Evolutionary conservation across 64 coral and sea anemone species (phyloP).

Genomic region (Dendrophyllia cribrosa): DNA sequence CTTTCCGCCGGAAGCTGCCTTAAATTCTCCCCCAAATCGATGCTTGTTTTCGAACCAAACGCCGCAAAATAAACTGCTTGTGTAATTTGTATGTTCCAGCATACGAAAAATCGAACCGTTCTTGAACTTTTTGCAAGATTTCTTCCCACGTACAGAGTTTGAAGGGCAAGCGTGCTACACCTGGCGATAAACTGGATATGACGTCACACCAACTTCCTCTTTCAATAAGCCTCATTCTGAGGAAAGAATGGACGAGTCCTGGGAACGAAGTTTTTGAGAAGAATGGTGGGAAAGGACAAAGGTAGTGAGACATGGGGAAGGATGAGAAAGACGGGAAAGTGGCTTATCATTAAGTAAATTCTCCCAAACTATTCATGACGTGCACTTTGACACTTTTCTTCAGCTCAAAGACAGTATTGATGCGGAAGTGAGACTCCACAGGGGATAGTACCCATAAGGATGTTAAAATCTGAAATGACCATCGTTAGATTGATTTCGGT

Average conservation of each 20-base stretch:
- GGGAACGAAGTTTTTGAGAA: background rate
- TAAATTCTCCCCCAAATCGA: constrained; percentile 16
- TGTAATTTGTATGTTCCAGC: background rate
- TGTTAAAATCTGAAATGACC: no score
- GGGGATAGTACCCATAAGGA: no score
- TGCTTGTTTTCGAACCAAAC: constrained; percentile 5
- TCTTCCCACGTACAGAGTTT: constrained; percentile 32
- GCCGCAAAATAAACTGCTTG: background rate
- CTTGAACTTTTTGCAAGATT: constrained; percentile 29
- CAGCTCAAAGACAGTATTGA: no score
- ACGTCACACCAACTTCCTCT: constrained; percentile 94
- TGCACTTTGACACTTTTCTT: no score
- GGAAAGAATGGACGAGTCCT: background rate
- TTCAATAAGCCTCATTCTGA: background rate
- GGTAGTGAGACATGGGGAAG: background rate
- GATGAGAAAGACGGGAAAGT: background rate
- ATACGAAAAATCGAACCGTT: background rate
- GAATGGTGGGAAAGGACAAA: background rate
- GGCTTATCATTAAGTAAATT: no score
- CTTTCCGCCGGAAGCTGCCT: constrained; percentile 92
- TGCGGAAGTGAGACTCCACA: no score
- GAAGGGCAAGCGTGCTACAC: constrained; percentile 84
- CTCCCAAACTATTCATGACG: no score
- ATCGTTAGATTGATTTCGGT: no score
- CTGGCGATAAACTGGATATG: constrained; percentile 92